Conservation (phyloP, 1,140 invertebrate species). For the Xylocopa sonorina region DNA sequence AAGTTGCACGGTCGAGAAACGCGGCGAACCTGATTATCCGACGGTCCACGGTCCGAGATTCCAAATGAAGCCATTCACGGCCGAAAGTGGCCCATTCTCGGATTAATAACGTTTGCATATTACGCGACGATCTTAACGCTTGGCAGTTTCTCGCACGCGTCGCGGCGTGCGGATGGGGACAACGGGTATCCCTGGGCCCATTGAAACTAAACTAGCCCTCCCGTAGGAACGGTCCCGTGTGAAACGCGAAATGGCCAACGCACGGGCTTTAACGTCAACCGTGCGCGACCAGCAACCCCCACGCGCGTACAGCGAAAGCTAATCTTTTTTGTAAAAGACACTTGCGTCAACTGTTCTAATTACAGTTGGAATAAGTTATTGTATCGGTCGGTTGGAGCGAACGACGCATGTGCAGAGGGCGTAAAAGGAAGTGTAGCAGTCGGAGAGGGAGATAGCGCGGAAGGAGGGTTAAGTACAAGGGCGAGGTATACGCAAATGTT, state of each 20-base stretch:
- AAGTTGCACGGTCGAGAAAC: slow-evolving; percentile 7
- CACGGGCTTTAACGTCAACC: slow-evolving; percentile 7
- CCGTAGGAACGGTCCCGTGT: neutral
- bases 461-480: slow-evolving; percentile 45
- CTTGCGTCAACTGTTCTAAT: too few species aligned
- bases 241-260: slow-evolving; percentile 50
- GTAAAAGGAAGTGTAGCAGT: neutral
- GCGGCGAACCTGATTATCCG: slow-evolving; percentile 30
- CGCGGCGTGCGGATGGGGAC: neutral
- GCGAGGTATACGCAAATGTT: slow-evolving; percentile 74
- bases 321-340: too few species aligned
- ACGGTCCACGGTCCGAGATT: neutral
- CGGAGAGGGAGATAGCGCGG: neutral
- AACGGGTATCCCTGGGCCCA: neutral
- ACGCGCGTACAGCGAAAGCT: too few species aligned
- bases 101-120: slow-evolving; percentile 57
- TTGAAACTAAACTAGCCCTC: slow-evolving; percentile 12
- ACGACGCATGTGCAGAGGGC: neutral
- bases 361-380: too few species aligned
- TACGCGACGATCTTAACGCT: slow-evolving; percentile 49
- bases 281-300: too few species aligned
- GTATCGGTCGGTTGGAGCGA: too few species aligned
- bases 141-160: slow-evolving; percentile 29
- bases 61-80: slow-evolving; percentile 28
- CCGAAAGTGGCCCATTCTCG: slow-evolving; percentile 46